phyloP scores from a whole-genome alignment of 2,888 invertebrate species.

The Parthenolecanium corni region DNA sequence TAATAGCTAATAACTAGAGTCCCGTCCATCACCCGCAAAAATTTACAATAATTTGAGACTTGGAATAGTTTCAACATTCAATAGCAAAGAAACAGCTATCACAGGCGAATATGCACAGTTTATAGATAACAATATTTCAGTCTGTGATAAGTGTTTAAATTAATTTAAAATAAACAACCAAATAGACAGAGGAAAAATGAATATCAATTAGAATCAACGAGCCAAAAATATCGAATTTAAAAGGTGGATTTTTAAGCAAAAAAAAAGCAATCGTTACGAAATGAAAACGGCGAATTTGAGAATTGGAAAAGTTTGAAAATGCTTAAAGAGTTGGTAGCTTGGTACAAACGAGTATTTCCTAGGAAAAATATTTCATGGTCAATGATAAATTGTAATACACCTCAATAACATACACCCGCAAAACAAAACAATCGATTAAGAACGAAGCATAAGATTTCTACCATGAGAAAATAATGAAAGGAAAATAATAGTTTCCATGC shows the following conservation, averaged over 20 bases:
- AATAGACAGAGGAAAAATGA: too few relatives aligned
- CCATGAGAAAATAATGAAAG: too few relatives aligned
- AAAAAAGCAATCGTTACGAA: not conserved
- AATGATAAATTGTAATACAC: too few relatives aligned
- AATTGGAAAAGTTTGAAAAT: not conserved
- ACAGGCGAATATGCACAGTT: conserved; percentile 16
- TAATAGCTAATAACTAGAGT: not conserved
- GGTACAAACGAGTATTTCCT: too few relatives aligned
- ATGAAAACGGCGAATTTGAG: not conserved
- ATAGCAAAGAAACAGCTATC: conserved; percentile 17
- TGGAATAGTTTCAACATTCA: not conserved
- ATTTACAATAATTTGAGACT: not conserved
- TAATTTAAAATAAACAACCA: not conserved
- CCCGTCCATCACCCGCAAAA: conserved; percentile 1
- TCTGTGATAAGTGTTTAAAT: not conserved
- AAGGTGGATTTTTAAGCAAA: not conserved
- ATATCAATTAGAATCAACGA: too few relatives aligned
- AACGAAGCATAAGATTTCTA: too few relatives aligned
- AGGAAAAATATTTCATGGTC: too few relatives aligned
- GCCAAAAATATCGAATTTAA: not conserved
- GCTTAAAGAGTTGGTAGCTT: too few relatives aligned
- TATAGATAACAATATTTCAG: not conserved
- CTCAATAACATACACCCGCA: too few relatives aligned
- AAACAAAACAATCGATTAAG: too few relatives aligned
- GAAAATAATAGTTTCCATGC: too few relatives aligned